A percentile compares a stretch with the other conserved stretches of the same genome.
Conservation (phyloP, 37 sponge, comb jelly and placozoan species). For the Halichondria panicea region DNA sequence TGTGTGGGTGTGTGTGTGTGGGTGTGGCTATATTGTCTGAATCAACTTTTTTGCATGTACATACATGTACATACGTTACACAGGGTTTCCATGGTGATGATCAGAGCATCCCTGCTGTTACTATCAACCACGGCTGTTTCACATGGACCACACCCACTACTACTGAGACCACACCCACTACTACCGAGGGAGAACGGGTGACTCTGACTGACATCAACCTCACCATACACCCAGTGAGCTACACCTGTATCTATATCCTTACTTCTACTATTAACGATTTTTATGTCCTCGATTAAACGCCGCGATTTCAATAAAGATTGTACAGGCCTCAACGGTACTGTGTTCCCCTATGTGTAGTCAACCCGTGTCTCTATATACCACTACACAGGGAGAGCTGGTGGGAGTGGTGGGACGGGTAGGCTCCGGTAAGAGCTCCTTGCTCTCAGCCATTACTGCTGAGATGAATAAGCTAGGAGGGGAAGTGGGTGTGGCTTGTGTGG, state of each 20-base stretch:
- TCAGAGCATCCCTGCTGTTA: too few species aligned
- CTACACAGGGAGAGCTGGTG: slow-evolving; percentile 82
- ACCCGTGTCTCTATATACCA: background rate
- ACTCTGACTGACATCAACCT: slow-evolving; percentile 29
- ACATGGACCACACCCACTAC: slow-evolving; percentile 40
- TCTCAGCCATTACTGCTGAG: slow-evolving; percentile 92
- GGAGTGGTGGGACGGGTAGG: slow-evolving; percentile 91
- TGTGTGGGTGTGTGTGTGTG: too few species aligned
- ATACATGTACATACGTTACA: too few species aligned
- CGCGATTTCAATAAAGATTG: too few species aligned
- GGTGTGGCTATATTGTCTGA: too few species aligned
- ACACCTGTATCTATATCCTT: too few species aligned
- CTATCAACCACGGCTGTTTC: slow-evolving; percentile 55
- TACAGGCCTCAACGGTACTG: background rate
- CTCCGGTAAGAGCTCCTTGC: slow-evolving; percentile 89
- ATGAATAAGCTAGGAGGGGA: slow-evolving; percentile 70
- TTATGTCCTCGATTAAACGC: too few species aligned
- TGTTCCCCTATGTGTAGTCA: background rate
- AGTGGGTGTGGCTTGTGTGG: slow-evolving; percentile 29
- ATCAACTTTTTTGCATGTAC: too few species aligned
- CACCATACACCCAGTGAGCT: slow-evolving; percentile 24
- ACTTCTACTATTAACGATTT: too few species aligned
- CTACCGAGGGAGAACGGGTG: background rate
- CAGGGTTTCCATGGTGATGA: too few species aligned
- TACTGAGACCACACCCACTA: background rate